phyloP scores from a whole-genome alignment of 2,888 invertebrate genomes.

The Drosophila buzzatii region DNA sequence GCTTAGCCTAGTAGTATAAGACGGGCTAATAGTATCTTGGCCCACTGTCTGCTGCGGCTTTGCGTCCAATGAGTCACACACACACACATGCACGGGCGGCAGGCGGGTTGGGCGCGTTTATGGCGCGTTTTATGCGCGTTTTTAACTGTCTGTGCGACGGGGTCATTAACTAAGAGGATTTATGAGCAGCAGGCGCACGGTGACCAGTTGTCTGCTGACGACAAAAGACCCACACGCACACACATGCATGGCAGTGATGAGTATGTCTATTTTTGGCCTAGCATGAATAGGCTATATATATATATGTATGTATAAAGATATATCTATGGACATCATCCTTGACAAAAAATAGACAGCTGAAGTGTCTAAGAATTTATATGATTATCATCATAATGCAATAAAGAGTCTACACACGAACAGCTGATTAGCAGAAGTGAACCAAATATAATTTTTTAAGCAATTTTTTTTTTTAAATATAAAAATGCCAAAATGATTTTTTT shows the following conservation, averaged over 20 bases:
- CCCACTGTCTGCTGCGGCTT: conserved; percentile 44
- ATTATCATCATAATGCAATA: conserved; percentile 3
- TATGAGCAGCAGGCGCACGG: conserved; percentile 70
- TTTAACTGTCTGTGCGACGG: conserved; percentile 78
- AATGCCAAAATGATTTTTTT: too few relatives aligned
- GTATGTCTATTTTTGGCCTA: conserved; percentile 63
- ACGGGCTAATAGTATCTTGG: conserved; percentile 31
- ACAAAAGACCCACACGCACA: conserved; percentile 30
- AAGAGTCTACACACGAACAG: neutral
- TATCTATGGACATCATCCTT: neutral
- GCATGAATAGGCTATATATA: conserved; percentile 13
- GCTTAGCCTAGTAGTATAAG: conserved; percentile 24
- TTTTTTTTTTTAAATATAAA: too few relatives aligned
- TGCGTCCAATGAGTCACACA: conserved; percentile 54
- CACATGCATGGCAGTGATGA: conserved; percentile 10
- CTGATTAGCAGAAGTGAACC: neutral
- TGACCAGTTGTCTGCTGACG: conserved; percentile 76
- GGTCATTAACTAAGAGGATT: conserved; percentile 79
- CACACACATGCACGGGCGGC: neutral
- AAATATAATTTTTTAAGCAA: neutral
- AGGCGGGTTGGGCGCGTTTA: conserved; percentile 51
- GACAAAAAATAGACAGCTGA: conserved; percentile 13
- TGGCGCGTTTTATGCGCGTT: conserved; percentile 66
- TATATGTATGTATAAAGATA: neutral
- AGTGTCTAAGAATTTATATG: neutral